These are phyloP conservation scores for Bradypus variegatus DNA, from an alignment of 2,797 vertebrate species.

Conservation along the genomic window DNA sequence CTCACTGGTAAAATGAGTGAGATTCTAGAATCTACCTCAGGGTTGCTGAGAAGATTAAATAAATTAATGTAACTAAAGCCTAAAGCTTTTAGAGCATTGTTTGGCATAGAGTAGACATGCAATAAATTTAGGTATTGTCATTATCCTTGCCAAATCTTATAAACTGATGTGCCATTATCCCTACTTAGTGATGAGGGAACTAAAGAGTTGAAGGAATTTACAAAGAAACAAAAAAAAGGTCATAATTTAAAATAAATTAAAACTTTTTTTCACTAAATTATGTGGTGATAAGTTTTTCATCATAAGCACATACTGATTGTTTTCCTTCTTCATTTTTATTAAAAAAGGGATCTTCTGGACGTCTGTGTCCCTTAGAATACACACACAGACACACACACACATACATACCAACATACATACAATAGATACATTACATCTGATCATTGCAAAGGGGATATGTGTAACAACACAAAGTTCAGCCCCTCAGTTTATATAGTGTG, in stretches of 20 bases:
- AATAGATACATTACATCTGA: background rate
- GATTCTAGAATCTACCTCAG: background rate
- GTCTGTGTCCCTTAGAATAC: background rate
- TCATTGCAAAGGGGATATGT: background rate
- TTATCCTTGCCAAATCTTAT: background rate
- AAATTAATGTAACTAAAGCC: background rate
- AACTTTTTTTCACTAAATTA: background rate
- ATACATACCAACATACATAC: background rate
- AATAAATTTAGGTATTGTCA: background rate
- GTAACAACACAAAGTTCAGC: background rate
- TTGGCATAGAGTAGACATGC: background rate
- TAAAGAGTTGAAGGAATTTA: background rate
- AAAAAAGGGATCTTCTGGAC: background rate
- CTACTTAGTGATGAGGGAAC: background rate
- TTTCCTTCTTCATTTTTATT: background rate
- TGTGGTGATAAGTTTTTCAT: background rate
- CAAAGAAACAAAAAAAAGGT: background rate
- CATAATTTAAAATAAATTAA: background rate
- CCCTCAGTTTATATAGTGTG: background rate
- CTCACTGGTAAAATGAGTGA: background rate
- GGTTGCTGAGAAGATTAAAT: background rate
- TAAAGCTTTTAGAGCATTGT: background rate
- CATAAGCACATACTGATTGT: background rate
- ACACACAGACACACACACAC: no score
- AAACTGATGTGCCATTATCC: background rate